Conservation (phyloP, 2,797 vertebrate genomes). For the Gallinago nigripennis region DNA sequence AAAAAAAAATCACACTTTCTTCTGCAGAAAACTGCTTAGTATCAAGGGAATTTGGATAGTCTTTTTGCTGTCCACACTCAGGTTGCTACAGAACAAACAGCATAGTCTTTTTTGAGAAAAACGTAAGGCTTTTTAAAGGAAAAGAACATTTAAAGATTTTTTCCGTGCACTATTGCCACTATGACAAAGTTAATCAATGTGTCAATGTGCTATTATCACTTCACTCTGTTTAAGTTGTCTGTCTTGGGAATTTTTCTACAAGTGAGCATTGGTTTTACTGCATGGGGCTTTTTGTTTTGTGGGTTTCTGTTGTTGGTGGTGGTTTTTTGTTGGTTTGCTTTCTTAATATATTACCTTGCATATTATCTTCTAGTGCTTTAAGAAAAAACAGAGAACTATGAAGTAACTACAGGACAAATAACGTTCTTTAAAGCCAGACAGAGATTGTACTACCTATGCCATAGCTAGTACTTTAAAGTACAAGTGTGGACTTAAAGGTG, state of each 20-base stretch:
- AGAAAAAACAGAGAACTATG: background rate
- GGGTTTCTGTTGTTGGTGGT: too few species aligned
- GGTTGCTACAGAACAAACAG: background rate
- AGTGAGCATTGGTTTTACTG: background rate
- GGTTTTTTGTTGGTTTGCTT: background rate
- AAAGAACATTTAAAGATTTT: background rate
- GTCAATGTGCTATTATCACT: accelerated
- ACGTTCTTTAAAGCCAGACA: background rate
- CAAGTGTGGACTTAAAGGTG: background rate
- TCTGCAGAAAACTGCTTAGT: background rate
- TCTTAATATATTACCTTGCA: background rate
- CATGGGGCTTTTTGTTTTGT: too few species aligned
- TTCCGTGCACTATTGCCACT: background rate
- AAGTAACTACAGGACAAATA: background rate
- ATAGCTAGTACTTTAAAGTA: background rate
- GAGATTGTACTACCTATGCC: background rate
- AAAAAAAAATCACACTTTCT: background rate
- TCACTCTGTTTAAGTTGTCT: accelerated
- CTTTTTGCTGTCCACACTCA: background rate
- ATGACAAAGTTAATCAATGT: background rate
- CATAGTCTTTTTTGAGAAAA: background rate
- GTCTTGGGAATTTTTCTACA: background rate
- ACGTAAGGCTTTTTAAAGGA: background rate
- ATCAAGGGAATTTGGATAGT: background rate
- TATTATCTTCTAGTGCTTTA: background rate